Conservation (phyloP, 2,797 vertebrate species). For the Streptopelia turtur region DNA sequence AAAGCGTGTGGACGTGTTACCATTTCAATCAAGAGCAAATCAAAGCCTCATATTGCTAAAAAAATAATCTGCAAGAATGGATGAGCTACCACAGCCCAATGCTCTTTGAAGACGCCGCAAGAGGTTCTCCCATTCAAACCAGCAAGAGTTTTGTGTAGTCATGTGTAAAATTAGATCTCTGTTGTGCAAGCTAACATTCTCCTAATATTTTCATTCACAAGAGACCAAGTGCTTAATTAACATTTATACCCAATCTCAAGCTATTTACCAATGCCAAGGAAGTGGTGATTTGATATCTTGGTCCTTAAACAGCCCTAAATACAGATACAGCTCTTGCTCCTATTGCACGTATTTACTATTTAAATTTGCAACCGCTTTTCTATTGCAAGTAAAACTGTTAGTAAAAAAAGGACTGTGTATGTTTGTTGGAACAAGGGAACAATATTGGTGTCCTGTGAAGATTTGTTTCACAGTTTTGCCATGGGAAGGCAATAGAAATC, state of each 20-base stretch:
- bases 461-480: not conserved
- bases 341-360: not conserved
- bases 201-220: constrained; percentile 64
- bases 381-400: not conserved
- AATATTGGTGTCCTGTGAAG: not conserved
- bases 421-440: not conserved
- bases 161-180: constrained; percentile 59
- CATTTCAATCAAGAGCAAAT: not conserved
- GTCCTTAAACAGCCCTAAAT: constrained; percentile 3
- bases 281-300: not conserved
- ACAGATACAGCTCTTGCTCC: not conserved
- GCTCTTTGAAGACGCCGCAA: not conserved
- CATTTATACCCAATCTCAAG: constrained; percentile 31
- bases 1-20: not conserved
- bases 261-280: constrained; percentile 54
- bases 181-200: constrained; percentile 20
- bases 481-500: not conserved
- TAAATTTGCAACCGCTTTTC: not conserved
- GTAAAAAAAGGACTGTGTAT: accelerated
- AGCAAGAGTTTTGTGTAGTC: not conserved
- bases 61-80: not conserved
- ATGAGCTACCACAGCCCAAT: not conserved
- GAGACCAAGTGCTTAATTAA: constrained; percentile 56
- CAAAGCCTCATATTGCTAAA: not conserved
- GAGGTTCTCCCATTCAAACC: constrained; percentile 24